Evolutionary conservation across 1,140 invertebrate species (phyloP).

Genomic region (Papilio polyxenes): DNA sequence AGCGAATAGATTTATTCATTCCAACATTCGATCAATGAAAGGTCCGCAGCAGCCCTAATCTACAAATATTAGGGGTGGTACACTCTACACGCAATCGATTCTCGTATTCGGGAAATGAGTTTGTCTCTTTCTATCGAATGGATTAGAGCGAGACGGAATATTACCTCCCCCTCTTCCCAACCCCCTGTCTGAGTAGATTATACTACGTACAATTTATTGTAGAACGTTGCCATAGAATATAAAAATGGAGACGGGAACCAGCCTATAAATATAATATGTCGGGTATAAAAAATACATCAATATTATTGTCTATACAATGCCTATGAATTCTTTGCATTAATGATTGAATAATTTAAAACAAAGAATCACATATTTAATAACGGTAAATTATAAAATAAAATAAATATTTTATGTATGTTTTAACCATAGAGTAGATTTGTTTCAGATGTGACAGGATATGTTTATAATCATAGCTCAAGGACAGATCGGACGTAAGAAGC

Average conservation of each 20-base stretch:
- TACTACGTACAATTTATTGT: conserved; percentile 45
- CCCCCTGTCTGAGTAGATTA: conserved; percentile 59
- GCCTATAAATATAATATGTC: background rate
- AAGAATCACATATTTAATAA: background rate
- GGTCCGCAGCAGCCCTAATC: conserved; percentile 55
- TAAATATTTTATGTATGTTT: background rate
- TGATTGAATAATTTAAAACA: background rate
- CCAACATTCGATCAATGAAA: conserved; percentile 49
- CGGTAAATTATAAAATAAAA: background rate
- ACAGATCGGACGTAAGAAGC: background rate
- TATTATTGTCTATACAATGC: background rate
- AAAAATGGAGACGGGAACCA: conserved; percentile 9
- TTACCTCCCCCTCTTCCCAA: conserved; percentile 51
- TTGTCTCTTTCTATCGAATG: conserved; percentile 49
- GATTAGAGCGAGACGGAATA: conserved; percentile 35
- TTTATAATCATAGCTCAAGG: background rate
- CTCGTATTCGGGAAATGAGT: conserved; percentile 62
- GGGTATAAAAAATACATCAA: background rate
- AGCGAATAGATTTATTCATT: background rate
- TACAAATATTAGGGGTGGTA: conserved; percentile 63
- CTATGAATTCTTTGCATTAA: background rate
- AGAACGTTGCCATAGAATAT: background rate
- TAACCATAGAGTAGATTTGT: background rate
- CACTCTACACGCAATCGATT: conserved; percentile 67
- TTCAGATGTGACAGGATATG: background rate